Evolutionary conservation across 2,888 invertebrate genomes (phyloP), one percentile per base, ranked within the genome.

Genomic region (Thereva nobilitata): DNA sequence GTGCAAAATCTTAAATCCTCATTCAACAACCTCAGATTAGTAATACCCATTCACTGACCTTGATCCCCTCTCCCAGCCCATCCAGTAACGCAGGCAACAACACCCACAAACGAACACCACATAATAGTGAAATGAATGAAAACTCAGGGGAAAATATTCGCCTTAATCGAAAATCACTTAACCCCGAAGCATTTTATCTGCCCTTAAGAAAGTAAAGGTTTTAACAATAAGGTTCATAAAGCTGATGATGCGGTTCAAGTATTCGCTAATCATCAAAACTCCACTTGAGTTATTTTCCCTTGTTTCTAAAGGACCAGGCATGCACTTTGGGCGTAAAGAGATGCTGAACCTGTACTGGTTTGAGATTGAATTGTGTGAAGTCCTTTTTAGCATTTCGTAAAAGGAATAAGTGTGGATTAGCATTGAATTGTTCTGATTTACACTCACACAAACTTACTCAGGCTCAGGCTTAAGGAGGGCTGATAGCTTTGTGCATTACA

Each of bases 341-440:
- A 53, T 38, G 59, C 52, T 59, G 44, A 61, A 63, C 65, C 45
- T 40, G 41, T 57, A 66, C 66, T 65, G 68, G 66, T 61, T 66
- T 63, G 56, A 61, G 66, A 54, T 55, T 66, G 68, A 68, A 68
- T 63, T 56, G 66, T 52, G 54, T 56, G 42, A 66, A 68, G 63
- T 66, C 63, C 54, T 68, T 66, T 55, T 66, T 56, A 52, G 47
- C 55, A 40, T 54, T 59, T 40, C 52, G 50, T 57, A 68, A 63
- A 57, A 68, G 64, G 68, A 64, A 66, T 68, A 68, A 68, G 66
- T 68, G 66, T 68, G 68, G 68, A 68, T 68, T 68, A 68, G 66
- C 57, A 67, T 57, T 68, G 64, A 68, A 68, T 66, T 53, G 66
- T 23, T 23, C 37, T 53, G 44, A 64, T 52, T 63, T 61, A 59